Base-by-base conservation (phyloP, 2,113 vertebrate genomes). In the Sinocyclocheilus grahami region DNA sequence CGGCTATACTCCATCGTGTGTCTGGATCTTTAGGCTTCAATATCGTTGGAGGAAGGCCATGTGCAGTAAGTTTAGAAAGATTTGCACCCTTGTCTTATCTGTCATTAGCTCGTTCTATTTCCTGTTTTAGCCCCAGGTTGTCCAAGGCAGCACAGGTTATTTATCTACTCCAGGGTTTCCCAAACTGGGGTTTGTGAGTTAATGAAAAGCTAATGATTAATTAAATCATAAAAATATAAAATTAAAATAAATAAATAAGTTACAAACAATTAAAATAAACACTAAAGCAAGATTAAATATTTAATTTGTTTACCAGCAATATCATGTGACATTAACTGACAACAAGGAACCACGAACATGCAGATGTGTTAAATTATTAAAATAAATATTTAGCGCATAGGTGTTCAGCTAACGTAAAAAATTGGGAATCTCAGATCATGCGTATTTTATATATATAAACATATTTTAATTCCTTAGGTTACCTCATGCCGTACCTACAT, bases 11-110 rank as follows among this genome's bases (percentile, higher is more conserved):
- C 79, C 96, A 96, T 42, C 96, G 98, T 60, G 97, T 98, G 91
- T 95, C 95, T 0, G 98, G 97, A 90, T 98, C 98, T 90, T 96
- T 99, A 92, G 98, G 98, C 92, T 99, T 99, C 96, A 99, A 99
- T 92, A 99, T 99, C 90, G 95, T 99, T 87, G 98, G 98, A 91
- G 98, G 98, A 94, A 95, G 97, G 92, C 97, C 97, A 0, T 97
- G 96, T 87, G 87, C 89, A 97, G 98, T 99, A 97, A 93, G 98
- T 98, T 94, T 30, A 89, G 88, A 87, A 82, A 39, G 42, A 87
- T 75, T 58, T 71, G 12, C 30, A 72, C 86, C 48, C 3, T 51
- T 3, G 3, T 51, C 48, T 13, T 51, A 13, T 51, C 74, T 39
- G 24, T 46, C 27, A 27, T 79, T 12, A 22, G 55, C 48, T 51